Evolutionary conservation across 2,888 invertebrate species (phyloP).

Genomic region (Caenorhabditis sp.): DNA sequence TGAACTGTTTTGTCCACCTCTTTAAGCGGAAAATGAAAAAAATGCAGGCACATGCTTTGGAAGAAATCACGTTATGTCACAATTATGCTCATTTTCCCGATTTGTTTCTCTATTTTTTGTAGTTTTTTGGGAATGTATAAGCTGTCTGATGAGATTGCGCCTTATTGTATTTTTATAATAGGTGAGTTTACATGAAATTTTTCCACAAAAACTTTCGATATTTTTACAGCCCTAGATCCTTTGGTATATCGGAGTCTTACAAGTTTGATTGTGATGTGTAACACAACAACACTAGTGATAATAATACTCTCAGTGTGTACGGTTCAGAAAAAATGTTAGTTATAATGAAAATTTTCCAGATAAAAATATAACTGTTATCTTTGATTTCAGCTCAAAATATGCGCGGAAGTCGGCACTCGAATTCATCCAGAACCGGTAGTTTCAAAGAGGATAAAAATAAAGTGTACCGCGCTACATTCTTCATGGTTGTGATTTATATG

Average conservation of each 20-base stretch:
- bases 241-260: slow-evolving; percentile 25
- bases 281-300: slow-evolving; percentile 18
- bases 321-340: slow-evolving; percentile 30
- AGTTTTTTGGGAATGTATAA: slow-evolving; percentile 17
- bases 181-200: slow-evolving; percentile 9
- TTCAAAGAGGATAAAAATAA: slow-evolving; percentile 29
- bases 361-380: not conserved
- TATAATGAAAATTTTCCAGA: not conserved
- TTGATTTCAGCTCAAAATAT: slow-evolving; percentile 20
- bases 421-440: slow-evolving; percentile 12
- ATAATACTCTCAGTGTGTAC: slow-evolving; percentile 16
- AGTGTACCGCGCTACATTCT: slow-evolving; percentile 38
- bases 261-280: slow-evolving; percentile 16
- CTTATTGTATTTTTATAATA: slow-evolving; percentile 34
- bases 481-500: slow-evolving; percentile 25
- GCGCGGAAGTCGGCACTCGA: slow-evolving; percentile 33
- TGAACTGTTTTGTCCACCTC: not conserved
- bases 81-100: slow-evolving; percentile 22
- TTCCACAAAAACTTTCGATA: slow-evolving; percentile 10
- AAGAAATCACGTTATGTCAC: slow-evolving; percentile 29
- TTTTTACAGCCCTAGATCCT: slow-evolving; percentile 29
- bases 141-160: slow-evolving; percentile 30
- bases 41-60: slow-evolving; percentile 39
- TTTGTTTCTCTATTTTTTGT: slow-evolving; percentile 14
- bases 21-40: not conserved